Percentiles rank a stretch among this genome's conserved stretches.
phyloP scores from a whole-genome alignment of 2,888 invertebrate genomes.

The Beris morrisii region DNA sequence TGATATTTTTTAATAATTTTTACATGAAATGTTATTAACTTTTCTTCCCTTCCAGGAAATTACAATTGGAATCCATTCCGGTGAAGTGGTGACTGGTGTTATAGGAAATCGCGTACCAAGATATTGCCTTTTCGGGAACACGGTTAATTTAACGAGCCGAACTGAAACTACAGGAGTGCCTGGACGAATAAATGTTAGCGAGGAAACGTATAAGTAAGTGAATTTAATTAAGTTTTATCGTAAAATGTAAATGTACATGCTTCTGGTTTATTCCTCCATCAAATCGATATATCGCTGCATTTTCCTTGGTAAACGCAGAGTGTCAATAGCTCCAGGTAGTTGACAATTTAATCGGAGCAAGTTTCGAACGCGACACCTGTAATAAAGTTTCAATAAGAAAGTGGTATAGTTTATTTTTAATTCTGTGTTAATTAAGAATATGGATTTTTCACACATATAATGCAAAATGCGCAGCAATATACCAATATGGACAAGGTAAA shows the following conservation, averaged over 20 bases:
- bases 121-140: slow-evolving; percentile 91
- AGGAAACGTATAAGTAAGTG: slow-evolving; percentile 83
- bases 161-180: slow-evolving; percentile 90
- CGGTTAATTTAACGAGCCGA: slow-evolving; percentile 89
- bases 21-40: slow-evolving; percentile 38
- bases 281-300: slow-evolving; percentile 74
- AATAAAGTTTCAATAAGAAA: slow-evolving; percentile 1
- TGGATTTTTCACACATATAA: no score
- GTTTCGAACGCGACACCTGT: slow-evolving; percentile 68
- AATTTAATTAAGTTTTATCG: background rate
- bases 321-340: slow-evolving; percentile 73
- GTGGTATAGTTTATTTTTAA: no score
- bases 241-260: slow-evolving; percentile 5
- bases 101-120: slow-evolving; percentile 94
- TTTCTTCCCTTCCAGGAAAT: slow-evolving; percentile 78
- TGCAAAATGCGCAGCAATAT: no score
- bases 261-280: slow-evolving; percentile 60
- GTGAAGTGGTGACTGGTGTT: slow-evolving; percentile 92
- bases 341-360: slow-evolving; percentile 69
- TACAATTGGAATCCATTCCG: slow-evolving; percentile 92
- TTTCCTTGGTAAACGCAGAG: slow-evolving; percentile 66
- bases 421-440: no score
- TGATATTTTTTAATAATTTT: no score
- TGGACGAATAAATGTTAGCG: slow-evolving; percentile 88
- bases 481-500: no score